These are phyloP conservation scores for Trypoxylus dichotomus DNA, from an alignment of 1,140 invertebrate genomes.

Conservation along the genomic window DNA sequence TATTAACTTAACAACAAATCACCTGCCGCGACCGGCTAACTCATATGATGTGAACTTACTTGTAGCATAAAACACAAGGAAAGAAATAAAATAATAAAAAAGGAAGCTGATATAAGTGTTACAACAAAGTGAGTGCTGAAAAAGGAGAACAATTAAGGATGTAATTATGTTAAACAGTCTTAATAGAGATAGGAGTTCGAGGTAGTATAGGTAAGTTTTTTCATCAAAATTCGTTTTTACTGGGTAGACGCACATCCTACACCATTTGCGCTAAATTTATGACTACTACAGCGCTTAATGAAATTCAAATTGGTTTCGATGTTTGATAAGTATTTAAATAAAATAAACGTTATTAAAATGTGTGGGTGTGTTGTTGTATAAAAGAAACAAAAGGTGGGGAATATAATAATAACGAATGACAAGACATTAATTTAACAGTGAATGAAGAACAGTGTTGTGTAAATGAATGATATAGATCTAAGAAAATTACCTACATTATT, in stretches of 20 bases:
- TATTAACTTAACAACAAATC: slow-evolving; percentile 20
- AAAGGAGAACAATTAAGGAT: background rate
- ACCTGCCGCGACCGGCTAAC: background rate
- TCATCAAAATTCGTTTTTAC: slow-evolving; percentile 14
- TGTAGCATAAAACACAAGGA: background rate
- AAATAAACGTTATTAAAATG: slow-evolving; percentile 18
- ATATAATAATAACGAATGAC: background rate
- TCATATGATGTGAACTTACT: slow-evolving; percentile 14
- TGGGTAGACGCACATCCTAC: background rate
- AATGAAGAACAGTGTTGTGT: background rate
- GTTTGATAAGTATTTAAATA: slow-evolving; percentile 24
- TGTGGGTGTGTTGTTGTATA: background rate
- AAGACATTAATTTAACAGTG: slow-evolving; percentile 1
- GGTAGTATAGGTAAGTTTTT: background rate
- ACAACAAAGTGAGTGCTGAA: background rate
- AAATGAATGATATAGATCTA: background rate
- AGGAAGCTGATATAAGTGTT: background rate
- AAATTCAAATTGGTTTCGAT: slow-evolving; percentile 24
- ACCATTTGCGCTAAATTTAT: slow-evolving; percentile 12
- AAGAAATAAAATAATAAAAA: background rate
- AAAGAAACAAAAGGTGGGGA: background rate
- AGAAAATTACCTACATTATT: background rate
- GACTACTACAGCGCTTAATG: background rate
- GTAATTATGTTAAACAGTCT: slow-evolving; percentile 20
- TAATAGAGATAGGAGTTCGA: slow-evolving; percentile 2